Evolutionary conservation across 2,888 invertebrate species (phyloP).

Genomic region (Brachypterus glaber): DNA sequence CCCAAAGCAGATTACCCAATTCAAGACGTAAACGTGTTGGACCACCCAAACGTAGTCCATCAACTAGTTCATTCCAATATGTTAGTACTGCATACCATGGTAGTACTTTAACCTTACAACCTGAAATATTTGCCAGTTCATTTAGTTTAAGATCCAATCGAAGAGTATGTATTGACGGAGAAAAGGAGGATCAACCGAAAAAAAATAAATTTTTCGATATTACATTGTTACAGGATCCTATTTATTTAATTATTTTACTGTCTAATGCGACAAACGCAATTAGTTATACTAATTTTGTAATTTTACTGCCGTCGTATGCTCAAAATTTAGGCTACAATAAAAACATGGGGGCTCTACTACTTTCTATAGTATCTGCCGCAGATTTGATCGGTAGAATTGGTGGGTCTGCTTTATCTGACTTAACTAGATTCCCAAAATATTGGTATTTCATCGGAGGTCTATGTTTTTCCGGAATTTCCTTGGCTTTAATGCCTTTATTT

Average conservation of each 20-base stretch:
- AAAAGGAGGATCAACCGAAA: slow-evolving; percentile 28
- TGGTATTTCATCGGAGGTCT: slow-evolving; percentile 77
- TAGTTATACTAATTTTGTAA: slow-evolving; percentile 79
- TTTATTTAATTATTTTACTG: slow-evolving; percentile 71
- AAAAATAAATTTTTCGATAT: slow-evolving; percentile 65
- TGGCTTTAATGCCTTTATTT: slow-evolving; percentile 62
- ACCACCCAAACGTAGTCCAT: slow-evolving; percentile 59
- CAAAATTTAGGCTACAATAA: slow-evolving; percentile 60
- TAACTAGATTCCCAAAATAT: slow-evolving; percentile 65
- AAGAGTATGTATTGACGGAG: slow-evolving; percentile 44
- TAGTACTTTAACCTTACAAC: slow-evolving; percentile 69
- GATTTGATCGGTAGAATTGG: slow-evolving; percentile 78
- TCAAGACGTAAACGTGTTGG: slow-evolving; percentile 25
- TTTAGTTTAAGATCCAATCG: slow-evolving; percentile 59
- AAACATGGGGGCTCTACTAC: slow-evolving; percentile 57
- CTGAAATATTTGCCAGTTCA: slow-evolving; percentile 68
- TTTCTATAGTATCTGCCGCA: slow-evolving; percentile 71
- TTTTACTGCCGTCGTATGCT: slow-evolving; percentile 71
- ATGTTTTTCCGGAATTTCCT: slow-evolving; percentile 64
- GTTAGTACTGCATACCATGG: slow-evolving; percentile 80
- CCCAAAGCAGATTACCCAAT: slow-evolving; percentile 28
- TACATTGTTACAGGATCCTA: slow-evolving; percentile 63
- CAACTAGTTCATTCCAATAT: slow-evolving; percentile 74
- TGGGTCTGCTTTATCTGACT: slow-evolving; percentile 74
- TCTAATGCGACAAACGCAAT: slow-evolving; percentile 81